phyloP scores from a whole-genome alignment of 2,797 vertebrate species.

The Crocodylus rhombifer region DNA sequence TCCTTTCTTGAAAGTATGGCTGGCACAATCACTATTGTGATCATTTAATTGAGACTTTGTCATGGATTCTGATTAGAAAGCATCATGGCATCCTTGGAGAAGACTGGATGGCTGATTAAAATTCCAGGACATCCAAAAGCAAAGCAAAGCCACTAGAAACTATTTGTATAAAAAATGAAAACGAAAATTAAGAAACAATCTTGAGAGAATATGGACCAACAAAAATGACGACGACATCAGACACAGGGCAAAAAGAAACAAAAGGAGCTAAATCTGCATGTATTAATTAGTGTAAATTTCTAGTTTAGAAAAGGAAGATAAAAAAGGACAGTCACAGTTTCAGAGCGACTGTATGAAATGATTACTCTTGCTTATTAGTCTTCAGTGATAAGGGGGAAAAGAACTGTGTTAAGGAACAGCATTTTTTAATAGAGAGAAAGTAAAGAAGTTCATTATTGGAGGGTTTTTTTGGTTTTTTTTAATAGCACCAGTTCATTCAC shows the following conservation, averaged over 20 bases:
- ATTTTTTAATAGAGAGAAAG: not conserved
- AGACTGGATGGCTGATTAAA: not conserved
- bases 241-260: not conserved
- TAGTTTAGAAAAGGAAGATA: not conserved
- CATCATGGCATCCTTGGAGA: not conserved
- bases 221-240: not conserved
- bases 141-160: not conserved
- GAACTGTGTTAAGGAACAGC: not conserved
- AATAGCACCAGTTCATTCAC: not conserved
- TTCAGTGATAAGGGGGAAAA: not conserved
- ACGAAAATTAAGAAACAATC: not conserved
- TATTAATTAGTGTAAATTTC: not conserved
- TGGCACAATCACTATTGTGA: not conserved
- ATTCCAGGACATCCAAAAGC: not conserved
- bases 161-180: too few relatives aligned
- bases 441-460: not conserved
- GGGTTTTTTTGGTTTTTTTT: not conserved
- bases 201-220: fast-evolving
- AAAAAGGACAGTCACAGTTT: not conserved
- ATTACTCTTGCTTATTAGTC: too few relatives aligned
- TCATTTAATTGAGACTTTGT: not conserved
- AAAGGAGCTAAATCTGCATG: fast-evolving
- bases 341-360: not conserved
- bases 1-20: not conserved
- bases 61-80: not conserved